phyloP scores from a whole-genome alignment of 2,113 vertebrate species.

The Albula glossodonta region DNA sequence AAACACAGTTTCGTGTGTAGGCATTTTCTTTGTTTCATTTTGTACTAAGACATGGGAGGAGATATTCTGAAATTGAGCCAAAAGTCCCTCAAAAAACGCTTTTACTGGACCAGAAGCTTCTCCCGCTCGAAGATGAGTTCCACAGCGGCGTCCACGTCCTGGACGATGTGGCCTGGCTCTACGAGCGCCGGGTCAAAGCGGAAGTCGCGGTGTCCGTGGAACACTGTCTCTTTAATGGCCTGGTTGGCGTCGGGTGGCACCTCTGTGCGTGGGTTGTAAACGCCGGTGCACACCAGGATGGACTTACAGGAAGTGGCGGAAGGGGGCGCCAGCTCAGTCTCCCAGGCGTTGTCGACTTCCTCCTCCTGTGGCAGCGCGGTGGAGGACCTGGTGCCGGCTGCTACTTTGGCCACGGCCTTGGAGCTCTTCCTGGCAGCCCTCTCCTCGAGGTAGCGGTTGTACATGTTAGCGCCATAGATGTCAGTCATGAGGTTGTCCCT shows the following conservation, averaged over 20 bases:
- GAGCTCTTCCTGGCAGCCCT: slow-evolving; percentile 43
- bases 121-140: slow-evolving; percentile 81
- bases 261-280: slow-evolving; percentile 69
- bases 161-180: slow-evolving; percentile 72
- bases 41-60: not conserved
- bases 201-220: slow-evolving; percentile 81
- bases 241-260: slow-evolving; percentile 44
- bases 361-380: slow-evolving; percentile 57
- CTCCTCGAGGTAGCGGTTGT: slow-evolving; percentile 79
- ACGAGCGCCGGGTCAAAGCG: slow-evolving; percentile 71
- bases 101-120: slow-evolving; percentile 57
- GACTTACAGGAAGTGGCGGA: slow-evolving; percentile 76
- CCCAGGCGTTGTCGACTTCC: slow-evolving; percentile 61
- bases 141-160: slow-evolving; percentile 81
- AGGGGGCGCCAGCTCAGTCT: slow-evolving; percentile 63
- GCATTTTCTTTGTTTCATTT: not conserved
- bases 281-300: slow-evolving; percentile 84
- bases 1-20: not conserved
- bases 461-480: slow-evolving; percentile 87
- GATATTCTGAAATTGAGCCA: not conserved
- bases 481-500: slow-evolving; percentile 89
- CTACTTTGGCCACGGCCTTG: slow-evolving; percentile 52
- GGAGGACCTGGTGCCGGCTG: slow-evolving; percentile 48
- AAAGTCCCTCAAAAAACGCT: not conserved
- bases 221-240: slow-evolving; percentile 54